A percentile compares a stretch with the other conserved stretches of the same genome.
phyloP scores from a whole-genome alignment of 2,113 vertebrate genomes.

The Cinclus mexicanus region DNA sequence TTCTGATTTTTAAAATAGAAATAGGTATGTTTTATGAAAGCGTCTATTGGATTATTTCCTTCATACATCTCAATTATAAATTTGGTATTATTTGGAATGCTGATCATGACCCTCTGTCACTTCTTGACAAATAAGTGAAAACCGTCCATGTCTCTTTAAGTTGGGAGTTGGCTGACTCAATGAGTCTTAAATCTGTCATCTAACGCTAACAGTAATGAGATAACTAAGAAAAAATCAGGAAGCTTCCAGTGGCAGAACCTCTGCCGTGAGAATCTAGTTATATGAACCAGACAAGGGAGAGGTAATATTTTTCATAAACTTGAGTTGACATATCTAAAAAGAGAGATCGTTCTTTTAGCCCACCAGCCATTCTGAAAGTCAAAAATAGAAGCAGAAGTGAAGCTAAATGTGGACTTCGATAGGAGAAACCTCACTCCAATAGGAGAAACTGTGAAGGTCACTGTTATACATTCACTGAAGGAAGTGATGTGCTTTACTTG shows the following conservation, averaged over 20 bases:
- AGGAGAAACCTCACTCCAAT: neutral
- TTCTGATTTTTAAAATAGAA: neutral
- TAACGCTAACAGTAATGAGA: neutral
- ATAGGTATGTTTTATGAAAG: neutral
- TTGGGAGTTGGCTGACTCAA: neutral
- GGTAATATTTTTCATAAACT: neutral
- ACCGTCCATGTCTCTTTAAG: neutral
- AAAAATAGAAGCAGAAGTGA: conserved; percentile 12
- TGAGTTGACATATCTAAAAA: neutral
- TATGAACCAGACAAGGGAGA: neutral
- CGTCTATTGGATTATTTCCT: neutral
- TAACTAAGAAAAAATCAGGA: neutral
- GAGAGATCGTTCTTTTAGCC: neutral
- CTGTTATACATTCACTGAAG: neutral
- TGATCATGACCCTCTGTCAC: neutral
- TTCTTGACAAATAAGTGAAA: neutral
- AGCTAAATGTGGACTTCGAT: neutral
- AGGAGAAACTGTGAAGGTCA: conserved; percentile 18
- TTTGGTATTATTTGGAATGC: neutral
- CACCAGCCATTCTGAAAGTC: neutral
- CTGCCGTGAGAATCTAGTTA: neutral
- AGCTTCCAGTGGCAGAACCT: neutral
- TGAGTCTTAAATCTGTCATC: neutral
- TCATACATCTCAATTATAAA: neutral
- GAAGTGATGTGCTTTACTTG: neutral